Evolutionary conservation across 2,888 invertebrate species (phyloP).

Genomic region (Cephus runcator): DNA sequence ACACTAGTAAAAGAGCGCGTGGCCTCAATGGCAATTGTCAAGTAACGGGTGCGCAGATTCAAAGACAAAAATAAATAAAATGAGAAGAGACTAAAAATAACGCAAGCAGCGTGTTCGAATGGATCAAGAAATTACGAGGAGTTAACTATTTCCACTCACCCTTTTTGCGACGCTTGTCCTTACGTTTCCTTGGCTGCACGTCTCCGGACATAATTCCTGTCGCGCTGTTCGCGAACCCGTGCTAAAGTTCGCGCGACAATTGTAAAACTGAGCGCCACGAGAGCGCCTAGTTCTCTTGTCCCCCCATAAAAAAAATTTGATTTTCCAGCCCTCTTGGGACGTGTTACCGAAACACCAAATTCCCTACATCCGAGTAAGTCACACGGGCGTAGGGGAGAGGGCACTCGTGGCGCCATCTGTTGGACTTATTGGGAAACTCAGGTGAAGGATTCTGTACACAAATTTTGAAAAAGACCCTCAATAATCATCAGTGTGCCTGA

Average conservation of each 20-base stretch:
- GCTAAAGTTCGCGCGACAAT: not conserved
- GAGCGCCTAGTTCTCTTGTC: not conserved
- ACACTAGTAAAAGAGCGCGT: not conserved
- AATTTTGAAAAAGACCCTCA: not conserved
- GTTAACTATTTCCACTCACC: constrained; percentile 67
- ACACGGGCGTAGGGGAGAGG: no score
- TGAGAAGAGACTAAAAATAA: constrained; percentile 50
- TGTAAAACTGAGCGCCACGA: not conserved
- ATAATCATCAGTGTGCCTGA: not conserved
- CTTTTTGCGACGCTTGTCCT: constrained; percentile 85
- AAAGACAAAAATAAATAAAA: constrained; percentile 39
- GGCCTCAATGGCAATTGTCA: constrained; percentile 14
- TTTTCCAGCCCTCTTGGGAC: constrained; percentile 27
- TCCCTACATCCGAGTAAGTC: constrained; percentile 17
- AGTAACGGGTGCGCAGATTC: constrained; percentile 24
- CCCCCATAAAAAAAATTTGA: constrained; percentile 27
- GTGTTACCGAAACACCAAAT: constrained; percentile 26
- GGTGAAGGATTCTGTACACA: not conserved
- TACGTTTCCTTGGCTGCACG: constrained; percentile 86
- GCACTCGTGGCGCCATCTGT: not conserved
- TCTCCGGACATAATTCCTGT: constrained; percentile 81
- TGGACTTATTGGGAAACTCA: not conserved
- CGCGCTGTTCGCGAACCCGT: not conserved
- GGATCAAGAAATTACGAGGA: constrained; percentile 13
- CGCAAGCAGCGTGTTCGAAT: constrained; percentile 46